A percentile compares a stretch with the other conserved stretches of the same genome.
Evolutionary conservation across 2,888 invertebrate species (phyloP).

Genomic region (Serripes groenlandicus): DNA sequence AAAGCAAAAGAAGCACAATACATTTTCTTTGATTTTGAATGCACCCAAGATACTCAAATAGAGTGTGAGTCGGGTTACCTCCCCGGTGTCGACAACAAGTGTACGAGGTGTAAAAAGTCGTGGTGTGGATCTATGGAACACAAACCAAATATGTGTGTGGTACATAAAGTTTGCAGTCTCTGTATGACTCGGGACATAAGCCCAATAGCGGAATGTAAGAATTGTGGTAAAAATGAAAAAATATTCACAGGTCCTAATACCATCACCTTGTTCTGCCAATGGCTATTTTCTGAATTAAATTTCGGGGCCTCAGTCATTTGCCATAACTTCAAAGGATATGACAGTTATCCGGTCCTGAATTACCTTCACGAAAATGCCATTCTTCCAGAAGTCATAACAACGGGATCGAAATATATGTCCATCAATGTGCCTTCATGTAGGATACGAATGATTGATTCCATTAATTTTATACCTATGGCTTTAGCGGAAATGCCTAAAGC

Average conservation of each 20-base stretch:
- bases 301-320: slow-evolving; percentile 37
- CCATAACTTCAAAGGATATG: slow-evolving; percentile 59
- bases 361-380: slow-evolving; percentile 49
- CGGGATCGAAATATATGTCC: slow-evolving; percentile 47
- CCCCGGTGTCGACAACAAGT: slow-evolving; percentile 13
- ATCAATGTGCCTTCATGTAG: slow-evolving; percentile 26
- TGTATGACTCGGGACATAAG: slow-evolving; percentile 41
- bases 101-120: slow-evolving; percentile 55
- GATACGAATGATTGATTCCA: slow-evolving; percentile 26
- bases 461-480: slow-evolving; percentile 33
- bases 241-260: slow-evolving; percentile 42
- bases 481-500: neutral
- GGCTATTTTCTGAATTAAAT: slow-evolving; percentile 60
- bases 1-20: slow-evolving; percentile 8
- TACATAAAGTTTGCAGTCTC: slow-evolving; percentile 38
- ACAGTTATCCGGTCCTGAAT: slow-evolving; percentile 45
- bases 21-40: slow-evolving; percentile 45
- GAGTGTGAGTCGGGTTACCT: slow-evolving; percentile 36
- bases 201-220: slow-evolving; percentile 21
- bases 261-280: slow-evolving; percentile 44
- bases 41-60: slow-evolving; percentile 27
- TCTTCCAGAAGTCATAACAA: slow-evolving; percentile 48
- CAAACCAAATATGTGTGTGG: slow-evolving; percentile 55
- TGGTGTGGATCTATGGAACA: slow-evolving; percentile 56
- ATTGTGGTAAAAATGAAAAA: slow-evolving; percentile 50